Conservation (phyloP, 2,888 invertebrate genomes). For the Xestia ashworthii region DNA sequence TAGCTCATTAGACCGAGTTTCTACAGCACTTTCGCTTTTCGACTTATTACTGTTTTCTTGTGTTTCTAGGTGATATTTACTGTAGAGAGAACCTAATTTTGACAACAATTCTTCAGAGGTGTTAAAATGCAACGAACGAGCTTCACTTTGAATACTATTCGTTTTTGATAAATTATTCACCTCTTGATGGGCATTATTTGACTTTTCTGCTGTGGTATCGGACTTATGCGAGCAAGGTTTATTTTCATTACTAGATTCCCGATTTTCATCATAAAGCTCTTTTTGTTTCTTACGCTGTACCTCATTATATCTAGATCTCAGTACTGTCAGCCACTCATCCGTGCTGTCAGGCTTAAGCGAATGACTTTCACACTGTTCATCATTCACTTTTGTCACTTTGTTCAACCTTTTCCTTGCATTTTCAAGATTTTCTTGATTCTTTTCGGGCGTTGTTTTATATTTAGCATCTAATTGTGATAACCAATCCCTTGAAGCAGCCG, state of each 20-base stretch:
- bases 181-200: constrained; percentile 4
- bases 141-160: background rate
- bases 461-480: constrained; percentile 86
- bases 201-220: background rate
- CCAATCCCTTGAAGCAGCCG: constrained; percentile 86
- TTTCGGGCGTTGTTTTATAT: constrained; percentile 79
- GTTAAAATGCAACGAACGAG: constrained; percentile 36
- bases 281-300: constrained; percentile 79
- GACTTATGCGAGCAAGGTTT: constrained; percentile 80
- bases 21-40: constrained; percentile 80
- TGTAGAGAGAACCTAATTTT: constrained; percentile 31
- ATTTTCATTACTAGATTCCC: constrained; percentile 84
- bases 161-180: background rate
- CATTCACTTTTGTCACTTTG: background rate
- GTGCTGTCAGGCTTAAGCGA: background rate
- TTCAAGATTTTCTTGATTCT: constrained; percentile 2
- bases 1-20: constrained; percentile 83
- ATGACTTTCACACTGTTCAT: background rate
- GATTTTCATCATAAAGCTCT: constrained; percentile 82
- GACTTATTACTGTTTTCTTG: background rate
- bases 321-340: constrained; percentile 1
- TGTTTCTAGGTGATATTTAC: constrained; percentile 3
- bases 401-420: constrained; percentile 1
- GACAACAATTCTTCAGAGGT: constrained; percentile 36
- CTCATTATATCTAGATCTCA: constrained; percentile 1